Evolutionary conservation across 2,888 invertebrate genomes (phyloP).

Genomic region (Chrysolina oricalcia): DNA sequence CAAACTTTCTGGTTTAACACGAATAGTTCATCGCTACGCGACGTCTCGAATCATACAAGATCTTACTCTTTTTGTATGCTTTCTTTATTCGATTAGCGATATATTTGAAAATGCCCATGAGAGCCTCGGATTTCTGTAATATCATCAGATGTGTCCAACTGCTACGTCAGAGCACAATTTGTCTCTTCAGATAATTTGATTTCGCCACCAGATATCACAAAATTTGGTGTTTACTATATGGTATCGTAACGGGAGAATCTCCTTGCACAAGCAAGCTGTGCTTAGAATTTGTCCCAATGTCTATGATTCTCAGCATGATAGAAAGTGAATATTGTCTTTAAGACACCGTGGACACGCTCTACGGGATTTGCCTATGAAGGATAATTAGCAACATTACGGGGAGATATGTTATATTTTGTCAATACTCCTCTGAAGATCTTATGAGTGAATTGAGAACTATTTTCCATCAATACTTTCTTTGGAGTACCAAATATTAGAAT

Average conservation of each 20-base stretch:
- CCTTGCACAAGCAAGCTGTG: slow-evolving; percentile 2
- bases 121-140: slow-evolving; percentile 1
- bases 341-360: slow-evolving; percentile 41
- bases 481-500: slow-evolving; percentile 23
- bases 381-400: slow-evolving; percentile 38
- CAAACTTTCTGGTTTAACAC: not conserved
- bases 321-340: slow-evolving; percentile 37
- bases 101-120: not conserved
- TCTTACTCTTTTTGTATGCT: not conserved
- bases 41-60: not conserved
- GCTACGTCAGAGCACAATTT: not conserved
- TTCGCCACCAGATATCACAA: not conserved
- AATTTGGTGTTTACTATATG: slow-evolving; percentile 1
- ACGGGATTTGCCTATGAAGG: slow-evolving; percentile 44
- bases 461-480: not conserved
- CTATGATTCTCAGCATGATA: slow-evolving; percentile 4
- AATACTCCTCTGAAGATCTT: slow-evolving; percentile 3
- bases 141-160: not conserved
- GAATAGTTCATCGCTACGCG: slow-evolving; percentile 6
- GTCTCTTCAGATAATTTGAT: not conserved
- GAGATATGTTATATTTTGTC: slow-evolving; percentile 33
- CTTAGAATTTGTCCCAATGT: not conserved
- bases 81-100: not conserved
- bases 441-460: not conserved
- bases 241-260: slow-evolving; percentile 2